A percentile compares a stretch with the other conserved stretches of the same genome.
Evolutionary conservation across 2,888 invertebrate species (phyloP).

Genomic region (Eurois occulta): DNA sequence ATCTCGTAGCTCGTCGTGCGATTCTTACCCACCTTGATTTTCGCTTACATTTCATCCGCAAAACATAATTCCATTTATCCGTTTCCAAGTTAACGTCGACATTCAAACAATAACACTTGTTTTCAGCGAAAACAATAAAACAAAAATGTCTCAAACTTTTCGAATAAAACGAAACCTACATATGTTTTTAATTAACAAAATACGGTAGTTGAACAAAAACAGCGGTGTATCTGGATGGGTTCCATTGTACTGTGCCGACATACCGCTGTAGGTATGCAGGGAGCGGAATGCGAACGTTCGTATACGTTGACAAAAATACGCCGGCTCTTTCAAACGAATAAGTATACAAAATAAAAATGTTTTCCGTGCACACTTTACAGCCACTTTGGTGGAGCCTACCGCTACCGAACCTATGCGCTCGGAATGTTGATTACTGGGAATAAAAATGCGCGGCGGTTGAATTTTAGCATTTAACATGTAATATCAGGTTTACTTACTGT

Average conservation of each 20-base stretch:
- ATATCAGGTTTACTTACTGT: conserved; percentile 18
- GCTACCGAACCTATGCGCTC: background rate
- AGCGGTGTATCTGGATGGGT: conserved; percentile 33
- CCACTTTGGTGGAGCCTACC: conserved; percentile 33
- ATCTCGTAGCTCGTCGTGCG: conserved; percentile 26
- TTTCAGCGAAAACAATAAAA: conserved; percentile 23
- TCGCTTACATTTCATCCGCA: conserved; percentile 16
- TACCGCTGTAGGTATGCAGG: conserved; percentile 44
- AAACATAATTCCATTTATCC: conserved; percentile 16
- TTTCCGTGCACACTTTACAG: conserved; percentile 50
- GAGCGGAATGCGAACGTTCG: conserved; percentile 33
- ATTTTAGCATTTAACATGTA: conserved; percentile 11
- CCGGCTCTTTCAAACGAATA: conserved; percentile 57
- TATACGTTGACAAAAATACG: conserved; percentile 59
- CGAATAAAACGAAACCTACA: conserved; percentile 23
- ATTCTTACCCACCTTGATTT: conserved; percentile 16
- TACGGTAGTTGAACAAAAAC: conserved; percentile 56
- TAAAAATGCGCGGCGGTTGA: conserved; percentile 16
- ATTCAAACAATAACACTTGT: conserved; percentile 28
- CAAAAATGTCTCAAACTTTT: conserved; percentile 41
- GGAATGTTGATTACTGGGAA: conserved; percentile 51
- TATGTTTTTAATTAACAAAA: conserved; percentile 59
- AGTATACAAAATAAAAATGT: conserved; percentile 65
- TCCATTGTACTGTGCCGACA: conserved; percentile 47
- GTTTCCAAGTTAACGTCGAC: conserved; percentile 11